These are phyloP conservation scores for Garrulus glandarius DNA, from an alignment of 2,797 vertebrate genomes.

Conservation along the genomic window DNA sequence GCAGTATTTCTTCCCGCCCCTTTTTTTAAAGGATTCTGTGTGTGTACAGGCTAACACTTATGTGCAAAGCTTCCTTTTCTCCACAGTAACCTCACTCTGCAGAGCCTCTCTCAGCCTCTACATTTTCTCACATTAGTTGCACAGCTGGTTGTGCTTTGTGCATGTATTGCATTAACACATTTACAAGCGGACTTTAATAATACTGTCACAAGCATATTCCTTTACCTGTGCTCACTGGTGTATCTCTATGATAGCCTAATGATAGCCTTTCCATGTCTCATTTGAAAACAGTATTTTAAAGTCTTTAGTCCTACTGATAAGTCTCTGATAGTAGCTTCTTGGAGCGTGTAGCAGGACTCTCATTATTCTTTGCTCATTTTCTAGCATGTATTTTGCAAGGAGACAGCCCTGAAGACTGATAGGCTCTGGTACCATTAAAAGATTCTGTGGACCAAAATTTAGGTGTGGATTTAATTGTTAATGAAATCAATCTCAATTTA, in stretches of 20 bases:
- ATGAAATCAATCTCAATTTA: background rate
- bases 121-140: background rate
- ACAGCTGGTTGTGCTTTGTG: background rate
- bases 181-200: background rate
- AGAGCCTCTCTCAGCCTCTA: background rate
- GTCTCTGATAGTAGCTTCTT: background rate
- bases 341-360: background rate
- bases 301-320: background rate
- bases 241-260: background rate
- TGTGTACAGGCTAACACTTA: background rate
- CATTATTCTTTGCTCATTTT: background rate
- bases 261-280: background rate
- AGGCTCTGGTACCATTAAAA: background rate
- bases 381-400: background rate
- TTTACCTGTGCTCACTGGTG: background rate
- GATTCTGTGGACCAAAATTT: background rate
- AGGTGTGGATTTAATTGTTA: background rate
- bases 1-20: background rate
- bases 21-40: background rate
- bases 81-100: background rate
- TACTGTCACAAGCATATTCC: background rate
- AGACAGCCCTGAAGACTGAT: background rate
- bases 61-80: background rate
- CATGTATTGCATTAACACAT: background rate
- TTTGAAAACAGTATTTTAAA: background rate